Base-by-base conservation (phyloP, 2,888 invertebrate genomes). In the Leptinotarsa peninsularis region DNA sequence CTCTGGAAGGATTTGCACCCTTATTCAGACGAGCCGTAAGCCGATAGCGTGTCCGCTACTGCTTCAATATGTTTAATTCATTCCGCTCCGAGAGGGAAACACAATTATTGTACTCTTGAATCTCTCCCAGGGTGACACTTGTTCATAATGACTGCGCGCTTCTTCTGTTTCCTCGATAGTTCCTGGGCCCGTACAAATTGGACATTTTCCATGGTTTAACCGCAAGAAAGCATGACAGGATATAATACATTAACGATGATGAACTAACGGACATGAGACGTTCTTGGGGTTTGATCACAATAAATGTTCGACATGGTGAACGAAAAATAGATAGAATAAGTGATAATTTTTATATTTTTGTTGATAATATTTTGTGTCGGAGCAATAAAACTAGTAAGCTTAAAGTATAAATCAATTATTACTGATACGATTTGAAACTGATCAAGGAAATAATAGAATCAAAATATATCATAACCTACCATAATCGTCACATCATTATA, bases 81-180 rank as follows among this genome's bases (percentile, higher is more conserved):
- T 86, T 83, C 84, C 78, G 78, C 54, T 74, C 75, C 76, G 73
- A 79, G 83, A 80, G 84, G 84, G 85, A 84, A 85, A 87, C 86
- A 87, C 89, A 89, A 89, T 89, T 88, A 89, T 89, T 88, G 88
- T 87, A 87, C 84, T 87, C 86, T 85, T 84, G 88, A 88, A 88
- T 88, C 88, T 88, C 88, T 87, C 88, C 88, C 88, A 81, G 83
- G 88, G 91, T 91, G 91, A 91, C 92, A 91, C 91, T 92, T 92
- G 92, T 88, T 88, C 87, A 89, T 91, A 91, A 92, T 91, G 91
- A 91, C 90, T 84, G 82, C 81, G 82, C 82, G 80, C 82, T 80
- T 75, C 75, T 72, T 72, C 75, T 69, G 72, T 75, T 72, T 72
- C 72, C 72, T 63, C 49, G 17, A 69, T 75, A 75, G 75, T 75